Base-by-base conservation (phyloP, 2,888 invertebrate species). In the Imbricaverruca yamaguchii region DNA sequence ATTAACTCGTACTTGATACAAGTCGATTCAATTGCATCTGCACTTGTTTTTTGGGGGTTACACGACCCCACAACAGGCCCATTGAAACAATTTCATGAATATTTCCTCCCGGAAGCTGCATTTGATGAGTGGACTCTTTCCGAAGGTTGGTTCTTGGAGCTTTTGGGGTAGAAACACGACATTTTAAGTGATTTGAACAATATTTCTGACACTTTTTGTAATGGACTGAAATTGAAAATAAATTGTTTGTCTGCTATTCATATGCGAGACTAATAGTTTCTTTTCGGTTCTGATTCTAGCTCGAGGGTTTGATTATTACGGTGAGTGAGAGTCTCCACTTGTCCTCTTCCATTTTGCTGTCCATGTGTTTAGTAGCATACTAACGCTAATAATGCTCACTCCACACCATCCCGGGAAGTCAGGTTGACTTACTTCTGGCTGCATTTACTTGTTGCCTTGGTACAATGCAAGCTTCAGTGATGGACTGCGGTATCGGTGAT, bases 291-390 rank as follows among this genome's bases (percentile, higher is more conserved):
- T 69, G 69, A 15, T 69, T 69, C 69, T 69, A 69, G 69, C 69
- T 12, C 69, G 69, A 69, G 69, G 69, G 69, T 69, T 69, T 69
- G 69, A 69, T 69, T 69, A 69, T 69, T 69, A 69, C 69, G 69
- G 69, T 69, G 69, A 69, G 69, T 69, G 53, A 53, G 53, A 25
- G 25, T 18, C 13, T 69, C 69, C 69, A 53, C 39, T 13, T 12
- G 21, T 39, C 15, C 11, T 6, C n/a, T n/a, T 69, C n/a, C 69
- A 13, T 1, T 53, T 53, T 25, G 69, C 69, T 69, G 69, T 69
- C 69, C 39, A 0, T 39, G 39, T 39, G 53, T 69, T 39, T 15
- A n/a, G 39, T 53, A 69, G 69, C 69, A 69, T 12, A 69, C 69
- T 69, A 69, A 69, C 15, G 53, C 25, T 25, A 69, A 53, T 59